Base-by-base conservation (phyloP, 1,140 invertebrate genomes). In the Ceratina calcarata region DNA sequence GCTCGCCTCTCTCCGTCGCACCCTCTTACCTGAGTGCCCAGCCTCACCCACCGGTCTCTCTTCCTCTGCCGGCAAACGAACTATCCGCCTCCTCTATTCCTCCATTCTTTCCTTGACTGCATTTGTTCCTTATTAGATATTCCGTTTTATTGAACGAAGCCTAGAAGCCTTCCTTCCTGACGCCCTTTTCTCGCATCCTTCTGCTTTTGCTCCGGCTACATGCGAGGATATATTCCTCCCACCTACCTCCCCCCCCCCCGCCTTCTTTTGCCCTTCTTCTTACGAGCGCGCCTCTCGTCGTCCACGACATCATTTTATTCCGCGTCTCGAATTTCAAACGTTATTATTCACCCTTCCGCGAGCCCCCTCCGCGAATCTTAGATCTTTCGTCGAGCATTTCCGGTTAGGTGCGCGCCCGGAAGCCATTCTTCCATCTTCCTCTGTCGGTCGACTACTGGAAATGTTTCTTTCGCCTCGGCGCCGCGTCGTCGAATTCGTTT, bases 71-170 rank as follows among this genome's bases (percentile, higher is more conserved):
- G 82, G 66, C 77, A 87, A 80, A 73, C 79, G 79, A 84, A 84
- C 86, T 81, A 80, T 68, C 78, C 78, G 77, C 55, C 74, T 55
- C 68, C 78, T 78, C 75, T 69, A 61, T 76, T 84, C 16, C 70
- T 76, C 87, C 84, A 88, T 91, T 88, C 87, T 89, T 87, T 86
- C 83, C 85, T 88, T 86, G 87, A 89, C 87, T 89, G 81, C 87
- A 88, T 91, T 91, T 89, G 89, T 90, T 81, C 89, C 89, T 91
- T 91, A 91, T 91, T 90, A 91, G 90, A 91, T 92, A 91, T 92
- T 92, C 90, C 91, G 89, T 92, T 91, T 91, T 90, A 92, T 91
- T 89, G 91, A 92, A 88, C 87, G 85, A 84, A 87, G 83, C 87
- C 87, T 88, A 88, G 88, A 83, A 89, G 83, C 78, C 83, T 89